phyloP scores from a whole-genome alignment of 2,888 invertebrate species.

The Hirtodrosophila alboralis region DNA sequence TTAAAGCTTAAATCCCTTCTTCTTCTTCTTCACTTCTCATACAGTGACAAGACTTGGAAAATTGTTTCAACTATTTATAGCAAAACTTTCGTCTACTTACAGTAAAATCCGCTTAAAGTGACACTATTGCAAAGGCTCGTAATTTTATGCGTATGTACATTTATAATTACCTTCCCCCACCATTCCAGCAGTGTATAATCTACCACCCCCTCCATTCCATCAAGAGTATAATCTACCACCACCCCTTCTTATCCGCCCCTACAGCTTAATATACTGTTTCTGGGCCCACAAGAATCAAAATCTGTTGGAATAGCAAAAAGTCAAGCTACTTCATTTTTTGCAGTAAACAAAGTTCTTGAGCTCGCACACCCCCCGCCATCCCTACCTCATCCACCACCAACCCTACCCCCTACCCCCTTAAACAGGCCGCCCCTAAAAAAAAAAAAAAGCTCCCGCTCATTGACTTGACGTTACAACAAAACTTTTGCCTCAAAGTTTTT shows the following conservation, averaged over 20 bases:
- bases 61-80: no score
- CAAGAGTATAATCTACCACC: background rate
- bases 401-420: background rate
- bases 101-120: conserved; percentile 59
- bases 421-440: conserved; percentile 12
- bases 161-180: background rate
- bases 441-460: conserved; percentile 54
- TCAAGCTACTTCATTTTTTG: conserved; percentile 69
- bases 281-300: conserved; percentile 44
- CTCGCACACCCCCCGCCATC: background rate
- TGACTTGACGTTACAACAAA: conserved; percentile 67
- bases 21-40: no score
- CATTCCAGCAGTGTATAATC: no score
- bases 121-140: conserved; percentile 33
- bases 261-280: conserved; percentile 57
- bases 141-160: background rate
- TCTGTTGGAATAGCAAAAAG: conserved; percentile 53
- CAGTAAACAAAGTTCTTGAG: conserved; percentile 59
- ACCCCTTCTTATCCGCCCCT: conserved; percentile 1
- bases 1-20: no score
- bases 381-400: no score
- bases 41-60: no score
- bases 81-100: conserved; percentile 36
- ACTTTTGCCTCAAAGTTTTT: conserved; percentile 55
- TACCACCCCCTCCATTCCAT: background rate